Evolutionary conservation across 2,888 invertebrate genomes (phyloP).

Genomic region (Drosophila nr. medialis): DNA sequence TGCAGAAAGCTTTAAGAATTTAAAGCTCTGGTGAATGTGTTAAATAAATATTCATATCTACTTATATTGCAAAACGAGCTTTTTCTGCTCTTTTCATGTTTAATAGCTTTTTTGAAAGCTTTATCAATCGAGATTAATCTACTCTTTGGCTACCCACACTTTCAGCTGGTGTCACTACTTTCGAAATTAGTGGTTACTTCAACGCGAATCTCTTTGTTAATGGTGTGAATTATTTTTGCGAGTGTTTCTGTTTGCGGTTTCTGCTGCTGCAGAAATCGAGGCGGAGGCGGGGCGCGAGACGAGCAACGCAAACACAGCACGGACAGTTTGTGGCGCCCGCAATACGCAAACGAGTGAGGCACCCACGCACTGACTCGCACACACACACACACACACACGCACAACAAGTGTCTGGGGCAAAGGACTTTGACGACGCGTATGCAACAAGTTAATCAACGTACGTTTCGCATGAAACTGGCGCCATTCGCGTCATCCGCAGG

Average conservation of each 20-base stretch:
- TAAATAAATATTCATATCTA: background rate
- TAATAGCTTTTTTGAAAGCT: background rate
- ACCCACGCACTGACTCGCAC: constrained; percentile 38
- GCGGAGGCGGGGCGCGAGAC: background rate
- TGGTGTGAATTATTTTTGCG: constrained; percentile 29
- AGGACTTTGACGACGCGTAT: constrained; percentile 63
- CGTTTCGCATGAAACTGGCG: constrained; percentile 74
- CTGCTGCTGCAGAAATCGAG: constrained; percentile 16
- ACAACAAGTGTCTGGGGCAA: constrained; percentile 50
- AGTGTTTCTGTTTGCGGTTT: constrained; percentile 51
- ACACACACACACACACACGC: constrained; percentile 6
- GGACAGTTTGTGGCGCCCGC: constrained; percentile 47
- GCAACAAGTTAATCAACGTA: constrained; percentile 78
- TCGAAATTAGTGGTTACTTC: constrained; percentile 17
- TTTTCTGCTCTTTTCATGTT: background rate
- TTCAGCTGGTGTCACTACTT: constrained; percentile 18
- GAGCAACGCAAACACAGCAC: constrained; percentile 4
- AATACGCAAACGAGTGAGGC: constrained; percentile 66
- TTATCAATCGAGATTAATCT: background rate
- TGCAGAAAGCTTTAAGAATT: background rate
- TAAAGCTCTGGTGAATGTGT: background rate
- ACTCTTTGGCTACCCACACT: background rate
- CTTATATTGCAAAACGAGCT: background rate
- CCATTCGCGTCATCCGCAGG: constrained; percentile 58
- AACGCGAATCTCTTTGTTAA: constrained; percentile 10